Conservation (phyloP, 2,797 vertebrate species). For the Melanotaenia nigrans region DNA sequence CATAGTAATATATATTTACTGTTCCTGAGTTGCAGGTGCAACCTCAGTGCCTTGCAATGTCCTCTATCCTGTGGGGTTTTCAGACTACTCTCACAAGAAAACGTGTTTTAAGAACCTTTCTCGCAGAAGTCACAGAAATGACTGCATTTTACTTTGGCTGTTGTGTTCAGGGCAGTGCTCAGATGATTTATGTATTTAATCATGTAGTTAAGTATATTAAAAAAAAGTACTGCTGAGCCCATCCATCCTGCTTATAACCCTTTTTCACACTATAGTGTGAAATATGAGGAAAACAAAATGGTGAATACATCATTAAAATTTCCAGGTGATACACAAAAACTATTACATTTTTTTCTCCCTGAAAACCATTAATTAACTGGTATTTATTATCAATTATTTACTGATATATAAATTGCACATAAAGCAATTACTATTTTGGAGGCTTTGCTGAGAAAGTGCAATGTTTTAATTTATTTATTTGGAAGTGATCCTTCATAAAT, state of each 20-base stretch:
- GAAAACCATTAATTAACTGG: not conserved
- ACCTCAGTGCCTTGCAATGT: not conserved
- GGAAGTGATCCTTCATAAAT: not conserved
- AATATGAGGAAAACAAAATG: not conserved
- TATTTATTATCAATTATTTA: not conserved
- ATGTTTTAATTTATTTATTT: not conserved
- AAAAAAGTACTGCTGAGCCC: not conserved
- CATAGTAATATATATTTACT: not conserved
- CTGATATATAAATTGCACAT: not conserved
- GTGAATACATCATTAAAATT: not conserved
- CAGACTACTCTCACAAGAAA: not conserved
- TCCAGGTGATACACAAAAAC: not conserved
- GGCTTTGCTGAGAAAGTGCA: not conserved
- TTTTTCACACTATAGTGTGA: too few species aligned
- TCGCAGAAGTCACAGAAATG: not conserved
- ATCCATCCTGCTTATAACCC: too few species aligned
- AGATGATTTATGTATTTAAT: not conserved
- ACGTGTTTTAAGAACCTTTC: not conserved
- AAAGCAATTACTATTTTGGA: not conserved
- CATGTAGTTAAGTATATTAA: too few species aligned
- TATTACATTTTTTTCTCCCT: too few species aligned
- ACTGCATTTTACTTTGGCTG: not conserved
- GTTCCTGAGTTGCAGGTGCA: not conserved
- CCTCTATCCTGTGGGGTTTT: not conserved
- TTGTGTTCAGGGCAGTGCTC: not conserved